A percentile compares a stretch with the other conserved stretches of the same genome.
phyloP scores from a whole-genome alignment of 1,140 invertebrate species.

The Agrypnia vestita region DNA sequence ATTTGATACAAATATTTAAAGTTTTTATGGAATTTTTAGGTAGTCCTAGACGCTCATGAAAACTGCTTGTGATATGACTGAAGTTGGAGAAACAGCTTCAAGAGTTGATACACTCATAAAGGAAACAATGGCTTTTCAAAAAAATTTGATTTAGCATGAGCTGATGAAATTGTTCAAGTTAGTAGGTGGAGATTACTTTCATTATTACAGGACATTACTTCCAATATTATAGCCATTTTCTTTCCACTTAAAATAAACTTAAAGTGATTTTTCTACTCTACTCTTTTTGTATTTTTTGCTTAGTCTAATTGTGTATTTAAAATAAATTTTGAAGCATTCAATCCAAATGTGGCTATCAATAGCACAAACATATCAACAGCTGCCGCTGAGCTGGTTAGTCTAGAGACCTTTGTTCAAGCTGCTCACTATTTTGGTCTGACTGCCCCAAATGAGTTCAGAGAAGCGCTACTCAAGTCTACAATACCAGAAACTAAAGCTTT shows the following conservation, averaged over 20 bases:
- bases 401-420: conserved; percentile 83
- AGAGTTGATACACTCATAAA: conserved; percentile 84
- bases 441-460: conserved; percentile 81
- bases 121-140: conserved; percentile 85
- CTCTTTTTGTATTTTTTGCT: no score
- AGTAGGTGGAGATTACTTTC: conserved; percentile 67
- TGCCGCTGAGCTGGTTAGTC: conserved; percentile 79
- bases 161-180: conserved; percentile 83
- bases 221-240: no score
- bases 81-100: conserved; percentile 87
- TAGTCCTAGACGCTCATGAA: conserved; percentile 83
- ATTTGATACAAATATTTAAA: no score
- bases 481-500: conserved; percentile 91
- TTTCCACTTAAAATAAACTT: no score
- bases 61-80: conserved; percentile 86
- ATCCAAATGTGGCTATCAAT: conserved; percentile 93
- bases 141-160: conserved; percentile 84
- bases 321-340: no score
- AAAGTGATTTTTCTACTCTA: no score
- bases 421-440: conserved; percentile 83
- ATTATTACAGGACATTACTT: no score
- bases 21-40: conserved; percentile 63
- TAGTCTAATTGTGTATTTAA: no score
- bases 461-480: conserved; percentile 86
- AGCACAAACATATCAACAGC: conserved; percentile 80